phyloP scores from a whole-genome alignment of 2,888 invertebrate genomes.

The Metellina segmentata region DNA sequence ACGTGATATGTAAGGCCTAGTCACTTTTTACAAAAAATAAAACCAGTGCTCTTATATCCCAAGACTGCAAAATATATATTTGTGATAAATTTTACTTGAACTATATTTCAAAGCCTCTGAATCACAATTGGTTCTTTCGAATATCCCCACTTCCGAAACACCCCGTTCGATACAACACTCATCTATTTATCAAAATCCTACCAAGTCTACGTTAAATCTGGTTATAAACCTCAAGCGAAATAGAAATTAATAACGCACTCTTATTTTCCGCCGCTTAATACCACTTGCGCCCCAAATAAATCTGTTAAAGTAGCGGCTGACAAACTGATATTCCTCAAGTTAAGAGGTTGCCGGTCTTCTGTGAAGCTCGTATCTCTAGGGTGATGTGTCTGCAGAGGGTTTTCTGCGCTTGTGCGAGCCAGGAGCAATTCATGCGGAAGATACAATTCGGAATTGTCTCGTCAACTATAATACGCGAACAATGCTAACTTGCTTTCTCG shows the following conservation, averaged over 20 bases:
- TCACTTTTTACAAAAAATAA: too few species aligned
- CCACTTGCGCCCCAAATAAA: neutral
- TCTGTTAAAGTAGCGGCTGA: neutral
- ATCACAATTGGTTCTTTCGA: too few species aligned
- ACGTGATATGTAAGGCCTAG: too few species aligned
- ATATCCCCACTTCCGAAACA: neutral
- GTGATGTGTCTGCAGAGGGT: neutral
- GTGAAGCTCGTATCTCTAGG: neutral
- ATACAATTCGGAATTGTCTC: conserved; percentile 38
- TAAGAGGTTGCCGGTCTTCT: neutral
- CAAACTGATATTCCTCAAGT: conserved; percentile 1
- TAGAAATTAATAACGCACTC: neutral
- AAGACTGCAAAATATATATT: too few species aligned
- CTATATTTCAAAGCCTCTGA: too few species aligned
- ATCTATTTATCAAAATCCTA: neutral
- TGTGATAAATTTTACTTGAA: too few species aligned
- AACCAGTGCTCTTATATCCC: too few species aligned
- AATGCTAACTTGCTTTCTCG: conserved; percentile 10
- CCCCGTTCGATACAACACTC: neutral
- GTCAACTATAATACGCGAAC: conserved; percentile 19
- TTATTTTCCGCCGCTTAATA: neutral
- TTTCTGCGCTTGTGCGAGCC: neutral
- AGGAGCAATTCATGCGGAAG: conserved; percentile 18
- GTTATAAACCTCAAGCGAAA: neutral
- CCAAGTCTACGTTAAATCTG: neutral